Percentiles rank a stretch among this genome's conserved stretches.
Evolutionary conservation across 2,113 vertebrate genomes (phyloP).

Genomic region (Stercorarius parasiticus): DNA sequence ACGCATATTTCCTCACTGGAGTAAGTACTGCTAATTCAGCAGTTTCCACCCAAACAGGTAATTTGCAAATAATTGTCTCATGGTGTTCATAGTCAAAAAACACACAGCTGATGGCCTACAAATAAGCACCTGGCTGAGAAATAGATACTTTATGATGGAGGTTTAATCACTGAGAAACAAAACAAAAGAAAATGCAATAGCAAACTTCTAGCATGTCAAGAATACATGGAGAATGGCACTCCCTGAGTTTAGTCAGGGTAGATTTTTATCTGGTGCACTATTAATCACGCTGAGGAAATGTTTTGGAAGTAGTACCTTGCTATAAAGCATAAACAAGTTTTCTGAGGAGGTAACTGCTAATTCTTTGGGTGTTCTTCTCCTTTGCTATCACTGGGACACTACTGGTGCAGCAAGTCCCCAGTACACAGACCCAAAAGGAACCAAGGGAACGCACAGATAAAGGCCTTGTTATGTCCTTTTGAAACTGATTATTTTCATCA

Average conservation of each 20-base stretch:
- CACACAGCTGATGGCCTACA: not conserved
- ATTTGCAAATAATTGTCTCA: not conserved
- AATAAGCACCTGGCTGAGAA: not conserved
- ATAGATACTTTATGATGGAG: not conserved
- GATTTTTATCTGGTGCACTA: not conserved
- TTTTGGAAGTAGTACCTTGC: not conserved
- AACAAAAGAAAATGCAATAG: not conserved
- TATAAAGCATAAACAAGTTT: not conserved
- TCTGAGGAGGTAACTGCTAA: not conserved
- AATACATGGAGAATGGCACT: not conserved
- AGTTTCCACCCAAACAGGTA: not conserved
- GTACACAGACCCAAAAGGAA: not conserved
- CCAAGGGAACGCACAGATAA: not conserved
- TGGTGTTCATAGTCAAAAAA: not conserved
- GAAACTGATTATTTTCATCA: not conserved
- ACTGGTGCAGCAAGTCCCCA: not conserved
- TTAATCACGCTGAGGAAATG: not conserved
- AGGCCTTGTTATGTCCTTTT: not conserved
- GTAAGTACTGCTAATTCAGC: not conserved
- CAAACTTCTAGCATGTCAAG: not conserved
- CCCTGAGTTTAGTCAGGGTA: not conserved
- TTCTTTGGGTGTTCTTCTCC: not conserved
- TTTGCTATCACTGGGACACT: fast-evolving
- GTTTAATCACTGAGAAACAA: not conserved
- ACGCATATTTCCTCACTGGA: not conserved